phyloP scores from a whole-genome alignment of 2,113 vertebrate genomes.

The Dendrocopos noguchii region DNA sequence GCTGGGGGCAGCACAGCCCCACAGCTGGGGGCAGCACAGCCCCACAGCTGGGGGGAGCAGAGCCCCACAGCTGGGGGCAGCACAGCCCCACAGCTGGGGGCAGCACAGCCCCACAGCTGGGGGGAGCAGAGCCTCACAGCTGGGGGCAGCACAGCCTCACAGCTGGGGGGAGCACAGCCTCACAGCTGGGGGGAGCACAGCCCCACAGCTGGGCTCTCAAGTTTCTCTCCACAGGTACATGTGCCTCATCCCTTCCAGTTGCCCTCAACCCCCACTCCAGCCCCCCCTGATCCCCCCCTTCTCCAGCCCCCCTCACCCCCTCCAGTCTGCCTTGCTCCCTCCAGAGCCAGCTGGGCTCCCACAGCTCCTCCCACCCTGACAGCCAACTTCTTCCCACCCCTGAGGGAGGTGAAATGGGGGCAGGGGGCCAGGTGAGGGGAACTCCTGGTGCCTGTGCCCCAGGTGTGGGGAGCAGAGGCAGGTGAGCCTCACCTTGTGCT shows the following conservation, averaged over 20 bases:
- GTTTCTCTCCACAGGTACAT: not conserved
- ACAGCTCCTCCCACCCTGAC: rapidly evolving
- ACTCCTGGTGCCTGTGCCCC: rapidly evolving
- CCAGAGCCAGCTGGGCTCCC: rapidly evolving
- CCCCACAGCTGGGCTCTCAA: no score
- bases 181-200: not conserved
- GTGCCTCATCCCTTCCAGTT: not conserved
- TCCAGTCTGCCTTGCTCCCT: no score
- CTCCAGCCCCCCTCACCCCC: not conserved
- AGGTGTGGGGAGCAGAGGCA: rapidly evolving
- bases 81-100: no score
- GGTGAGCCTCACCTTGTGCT: conserved; percentile 85
- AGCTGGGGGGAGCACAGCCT: no score
- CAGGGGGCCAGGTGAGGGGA: rapidly evolving
- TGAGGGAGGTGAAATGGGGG: not conserved
- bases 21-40: no score
- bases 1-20: no score
- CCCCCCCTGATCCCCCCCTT: not conserved
- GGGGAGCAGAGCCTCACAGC: no score
- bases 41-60: no score
- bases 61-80: no score
- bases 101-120: no score
- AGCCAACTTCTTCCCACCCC: rapidly evolving
- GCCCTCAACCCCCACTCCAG: no score
- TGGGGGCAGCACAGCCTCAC: no score